phyloP scores from a whole-genome alignment of 1,140 invertebrate genomes.

The Contarinia nasturtii region DNA sequence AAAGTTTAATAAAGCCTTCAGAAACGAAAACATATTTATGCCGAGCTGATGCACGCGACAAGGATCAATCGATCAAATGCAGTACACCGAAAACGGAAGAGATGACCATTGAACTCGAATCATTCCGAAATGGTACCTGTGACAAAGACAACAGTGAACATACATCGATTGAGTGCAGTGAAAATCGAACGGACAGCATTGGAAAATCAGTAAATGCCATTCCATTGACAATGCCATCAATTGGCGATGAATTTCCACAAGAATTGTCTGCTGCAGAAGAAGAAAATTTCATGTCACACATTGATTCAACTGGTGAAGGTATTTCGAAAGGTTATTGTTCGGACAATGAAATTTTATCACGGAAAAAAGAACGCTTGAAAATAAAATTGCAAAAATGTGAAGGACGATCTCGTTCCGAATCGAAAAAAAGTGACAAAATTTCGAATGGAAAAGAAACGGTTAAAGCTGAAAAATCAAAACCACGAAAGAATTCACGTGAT shows the following conservation, averaged over 20 bases:
- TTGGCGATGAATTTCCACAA: no score
- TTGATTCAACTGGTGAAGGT: conserved; percentile 8
- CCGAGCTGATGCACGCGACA: background rate
- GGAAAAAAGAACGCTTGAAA: conserved; percentile 1
- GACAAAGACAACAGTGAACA: conserved; percentile 2
- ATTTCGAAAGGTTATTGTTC: conserved; percentile 20
- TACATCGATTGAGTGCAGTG: conserved; percentile 5
- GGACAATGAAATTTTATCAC: conserved; percentile 15
- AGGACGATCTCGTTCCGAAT: conserved; percentile 22
- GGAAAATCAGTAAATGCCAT: no score
- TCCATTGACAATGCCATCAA: no score
- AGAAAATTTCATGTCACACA: conserved; percentile 1
- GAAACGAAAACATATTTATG: conserved; percentile 19
- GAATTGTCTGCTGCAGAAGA: no score
- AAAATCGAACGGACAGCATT: no score
- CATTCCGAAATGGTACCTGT: no score
- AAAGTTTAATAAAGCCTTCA: conserved; percentile 21
- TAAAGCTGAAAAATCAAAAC: background rate
- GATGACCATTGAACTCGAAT: no score
- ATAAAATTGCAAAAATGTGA: conserved; percentile 5
- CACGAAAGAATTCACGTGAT: background rate
- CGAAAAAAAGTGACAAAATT: conserved; percentile 7
- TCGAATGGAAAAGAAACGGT: background rate
- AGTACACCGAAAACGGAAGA: conserved; percentile 8
- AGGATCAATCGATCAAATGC: conserved; percentile 6